Conservation (phyloP, 2,113 vertebrate genomes). For the Emydocephalus ijimae region DNA sequence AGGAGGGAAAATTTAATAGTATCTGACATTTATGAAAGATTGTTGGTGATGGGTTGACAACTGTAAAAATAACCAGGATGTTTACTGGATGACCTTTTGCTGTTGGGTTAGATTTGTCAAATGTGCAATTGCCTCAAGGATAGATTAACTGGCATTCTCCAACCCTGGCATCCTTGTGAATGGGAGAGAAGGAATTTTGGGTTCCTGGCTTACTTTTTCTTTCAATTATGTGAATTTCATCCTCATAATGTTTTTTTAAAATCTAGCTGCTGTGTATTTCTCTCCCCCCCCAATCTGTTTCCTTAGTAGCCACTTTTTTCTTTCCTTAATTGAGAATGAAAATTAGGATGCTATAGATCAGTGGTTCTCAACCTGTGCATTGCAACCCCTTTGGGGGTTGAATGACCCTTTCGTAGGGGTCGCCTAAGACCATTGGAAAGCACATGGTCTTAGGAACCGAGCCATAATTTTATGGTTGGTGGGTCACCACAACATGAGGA, state of each 20-base stretch:
- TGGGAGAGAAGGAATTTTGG: not conserved
- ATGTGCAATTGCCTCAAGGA: not conserved
- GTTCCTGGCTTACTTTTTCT: not conserved
- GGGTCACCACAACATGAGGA: no score
- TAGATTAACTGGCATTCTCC: constrained; percentile 5
- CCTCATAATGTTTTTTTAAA: not conserved
- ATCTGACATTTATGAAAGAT: not conserved
- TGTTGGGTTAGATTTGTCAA: constrained; percentile 30
- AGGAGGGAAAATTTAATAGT: constrained; percentile 33
- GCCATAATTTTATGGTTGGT: no score
- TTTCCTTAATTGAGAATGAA: not conserved
- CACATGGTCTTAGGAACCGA: no score
- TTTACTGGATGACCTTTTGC: constrained; percentile 9
- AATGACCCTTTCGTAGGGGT: no score
- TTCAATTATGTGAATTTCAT: not conserved
- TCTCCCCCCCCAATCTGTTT: not conserved
- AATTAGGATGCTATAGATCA: not conserved
- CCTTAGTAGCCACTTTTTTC: not conserved
- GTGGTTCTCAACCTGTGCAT: no score
- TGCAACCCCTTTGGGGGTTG: no score
- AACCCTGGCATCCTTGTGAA: not conserved
- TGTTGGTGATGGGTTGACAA: constrained; percentile 12
- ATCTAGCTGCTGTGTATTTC: not conserved
- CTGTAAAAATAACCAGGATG: constrained; percentile 25
- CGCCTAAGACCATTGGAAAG: no score